Evolutionary conservation across 2,888 invertebrate genomes (phyloP), one percentile per base, ranked within the genome.

Genomic region (Aphelenchoides bicaudatus): DNA sequence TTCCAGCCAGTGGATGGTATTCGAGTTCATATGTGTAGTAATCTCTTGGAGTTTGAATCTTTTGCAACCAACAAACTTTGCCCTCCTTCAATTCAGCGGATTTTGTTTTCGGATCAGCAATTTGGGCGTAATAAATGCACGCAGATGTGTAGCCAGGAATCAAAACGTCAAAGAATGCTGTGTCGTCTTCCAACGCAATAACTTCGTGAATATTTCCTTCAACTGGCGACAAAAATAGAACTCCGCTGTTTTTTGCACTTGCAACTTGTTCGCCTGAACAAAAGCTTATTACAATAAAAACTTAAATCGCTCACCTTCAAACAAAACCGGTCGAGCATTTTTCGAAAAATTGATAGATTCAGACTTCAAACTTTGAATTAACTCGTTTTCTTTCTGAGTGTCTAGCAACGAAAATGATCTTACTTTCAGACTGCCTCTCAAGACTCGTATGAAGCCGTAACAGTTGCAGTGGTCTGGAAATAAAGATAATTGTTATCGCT

Each of bases 101-200:
- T 13, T 34, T 52, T n/a, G 19, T 38, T 16, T 30, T 38, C 10
- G 19, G 31, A 8, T 16, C 37, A 13, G 34, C 39, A 29, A 38
- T 19, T 19, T 38, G 38, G n/a, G 21, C 46, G 34, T 39, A 64
- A 38, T 59, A 59, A 6, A 28, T 31, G 25, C 60, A 60, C n/a
- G n/a, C 29, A 28, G 27, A n/a, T 5, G 39, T 56, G 39, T 67
- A 67, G 21, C 72, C 72, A 25, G 74, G 73, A 16, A 70, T 46
- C 37, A 74, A 65, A 25, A 74, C 52, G 47, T 74, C 74, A 43
- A 72, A 68, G 57, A 74, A 74, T 34, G 67, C 70, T n/a, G 71
- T 60, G 21, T 64, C 67, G 39, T 62, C 66, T 19, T 70, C 70
- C 3, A 72, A 48, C 6, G 68, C 65, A 25, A 53, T 50, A 13